Evolutionary conservation across 2,797 vertebrate genomes (phyloP).

Genomic region (Typhlichthys eigenmanni): DNA sequence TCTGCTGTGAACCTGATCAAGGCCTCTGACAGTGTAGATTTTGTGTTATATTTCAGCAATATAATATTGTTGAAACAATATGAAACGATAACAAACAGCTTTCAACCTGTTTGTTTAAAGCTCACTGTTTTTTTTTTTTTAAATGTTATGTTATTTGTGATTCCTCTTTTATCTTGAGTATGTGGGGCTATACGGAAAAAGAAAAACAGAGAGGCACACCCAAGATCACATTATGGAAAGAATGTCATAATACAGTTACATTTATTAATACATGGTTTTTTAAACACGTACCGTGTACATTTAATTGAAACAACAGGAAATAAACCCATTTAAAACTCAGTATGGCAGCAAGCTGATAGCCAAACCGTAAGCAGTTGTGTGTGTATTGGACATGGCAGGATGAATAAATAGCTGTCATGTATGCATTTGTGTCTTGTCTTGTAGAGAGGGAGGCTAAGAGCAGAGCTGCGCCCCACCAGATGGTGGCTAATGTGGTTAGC

Average conservation of each 20-base stretch:
- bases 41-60: no score
- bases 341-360: neutral
- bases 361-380: conserved; percentile 49
- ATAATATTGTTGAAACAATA: no score
- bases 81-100: no score
- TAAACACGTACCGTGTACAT: conserved; percentile 1
- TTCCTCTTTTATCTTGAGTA: no score
- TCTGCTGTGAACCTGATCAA: no score
- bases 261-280: neutral
- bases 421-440: conserved; percentile 69
- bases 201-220: neutral
- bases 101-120: neutral
- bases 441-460: conserved; percentile 61
- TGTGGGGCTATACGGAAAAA: neutral
- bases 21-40: no score
- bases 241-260: neutral
- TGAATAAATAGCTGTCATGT: conserved; percentile 76
- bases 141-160: neutral
- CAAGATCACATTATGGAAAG: neutral
- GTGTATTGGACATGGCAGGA: conserved; percentile 66
- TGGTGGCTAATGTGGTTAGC: conserved; percentile 75
- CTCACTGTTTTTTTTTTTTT: conserved; percentile 1
- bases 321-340: conserved; percentile 26
- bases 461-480: conserved; percentile 64
- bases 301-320: conserved; percentile 29